Evolutionary conservation across 2,888 invertebrate genomes (phyloP).

Genomic region (Andrena flavipes): DNA sequence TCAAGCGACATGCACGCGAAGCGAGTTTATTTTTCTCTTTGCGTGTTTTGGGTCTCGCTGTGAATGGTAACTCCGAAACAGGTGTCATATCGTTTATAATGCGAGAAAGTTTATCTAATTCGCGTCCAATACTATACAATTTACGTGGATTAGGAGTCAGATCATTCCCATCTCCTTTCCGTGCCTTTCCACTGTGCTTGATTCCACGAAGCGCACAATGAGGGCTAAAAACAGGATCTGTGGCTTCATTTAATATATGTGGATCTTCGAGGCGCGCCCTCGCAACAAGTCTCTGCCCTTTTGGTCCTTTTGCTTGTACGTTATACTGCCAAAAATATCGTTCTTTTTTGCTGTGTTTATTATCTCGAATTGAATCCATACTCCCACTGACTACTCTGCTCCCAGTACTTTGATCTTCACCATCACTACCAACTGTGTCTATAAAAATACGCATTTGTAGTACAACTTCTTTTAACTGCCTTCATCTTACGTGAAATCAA

Average conservation of each 20-base stretch:
- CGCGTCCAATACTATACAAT: slow-evolving; percentile 95
- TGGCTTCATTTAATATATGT: slow-evolving; percentile 94
- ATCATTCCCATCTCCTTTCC: slow-evolving; percentile 99
- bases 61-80: slow-evolving; percentile 96
- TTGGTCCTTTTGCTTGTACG: slow-evolving; percentile 98
- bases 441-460: slow-evolving; percentile 52
- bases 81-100: slow-evolving; percentile 98
- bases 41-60: slow-evolving; percentile 95
- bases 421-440: slow-evolving; percentile 89
- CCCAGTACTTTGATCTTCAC: slow-evolving; percentile 84
- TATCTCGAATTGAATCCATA: slow-evolving; percentile 72
- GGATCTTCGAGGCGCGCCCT: slow-evolving; percentile 96
- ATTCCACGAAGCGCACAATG: slow-evolving; percentile 95
- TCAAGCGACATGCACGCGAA: slow-evolving; percentile 97
- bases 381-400: slow-evolving; percentile 80
- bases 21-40: slow-evolving; percentile 99
- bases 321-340: slow-evolving; percentile 99
- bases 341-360: slow-evolving; percentile 89
- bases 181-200: slow-evolving; percentile 95
- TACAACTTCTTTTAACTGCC: not conserved
- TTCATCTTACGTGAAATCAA: not conserved
- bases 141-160: slow-evolving; percentile 97
- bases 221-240: slow-evolving; percentile 98
- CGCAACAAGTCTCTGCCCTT: slow-evolving; percentile 95
- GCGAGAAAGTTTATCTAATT: slow-evolving; percentile 95